These are phyloP conservation scores for Muscicapa adusta DNA, from an alignment of 2,113 vertebrate genomes.

Conservation along the genomic window DNA sequence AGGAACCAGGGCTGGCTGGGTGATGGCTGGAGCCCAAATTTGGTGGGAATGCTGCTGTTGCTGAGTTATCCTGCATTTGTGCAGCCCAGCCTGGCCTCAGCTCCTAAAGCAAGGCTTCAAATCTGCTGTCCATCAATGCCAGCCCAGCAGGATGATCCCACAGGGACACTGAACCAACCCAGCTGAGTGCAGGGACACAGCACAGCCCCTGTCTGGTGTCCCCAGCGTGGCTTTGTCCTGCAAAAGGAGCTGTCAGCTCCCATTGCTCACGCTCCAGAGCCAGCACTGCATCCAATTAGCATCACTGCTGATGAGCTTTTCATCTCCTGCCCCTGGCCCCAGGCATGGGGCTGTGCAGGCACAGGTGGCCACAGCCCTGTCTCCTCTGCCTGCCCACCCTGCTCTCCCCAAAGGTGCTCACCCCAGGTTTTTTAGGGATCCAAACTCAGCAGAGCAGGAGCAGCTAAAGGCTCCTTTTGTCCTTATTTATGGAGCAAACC, in stretches of 20 bases:
- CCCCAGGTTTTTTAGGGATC: background rate
- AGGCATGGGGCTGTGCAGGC: background rate
- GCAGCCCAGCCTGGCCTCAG: background rate
- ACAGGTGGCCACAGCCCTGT: accelerated
- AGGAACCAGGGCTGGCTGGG: accelerated
- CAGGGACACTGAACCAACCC: background rate
- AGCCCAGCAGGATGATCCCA: accelerated
- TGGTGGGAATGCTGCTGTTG: accelerated
- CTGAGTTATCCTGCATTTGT: accelerated
- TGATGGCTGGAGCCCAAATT: background rate
- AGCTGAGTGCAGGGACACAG: background rate
- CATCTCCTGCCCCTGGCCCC: background rate
- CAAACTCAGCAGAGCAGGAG: background rate
- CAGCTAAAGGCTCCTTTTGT: background rate
- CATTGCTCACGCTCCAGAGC: background rate
- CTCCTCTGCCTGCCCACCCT: background rate
- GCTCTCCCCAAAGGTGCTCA: background rate
- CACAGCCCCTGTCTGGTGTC: background rate
- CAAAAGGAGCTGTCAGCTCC: constrained; percentile 4
- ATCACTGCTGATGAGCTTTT: background rate
- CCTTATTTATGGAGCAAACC: background rate
- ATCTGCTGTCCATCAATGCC: accelerated
- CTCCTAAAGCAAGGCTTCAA: background rate
- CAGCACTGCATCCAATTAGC: background rate
- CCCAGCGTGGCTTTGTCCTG: background rate